phyloP scores from a whole-genome alignment of 2,888 invertebrate genomes.

The Isoperla grammatica region DNA sequence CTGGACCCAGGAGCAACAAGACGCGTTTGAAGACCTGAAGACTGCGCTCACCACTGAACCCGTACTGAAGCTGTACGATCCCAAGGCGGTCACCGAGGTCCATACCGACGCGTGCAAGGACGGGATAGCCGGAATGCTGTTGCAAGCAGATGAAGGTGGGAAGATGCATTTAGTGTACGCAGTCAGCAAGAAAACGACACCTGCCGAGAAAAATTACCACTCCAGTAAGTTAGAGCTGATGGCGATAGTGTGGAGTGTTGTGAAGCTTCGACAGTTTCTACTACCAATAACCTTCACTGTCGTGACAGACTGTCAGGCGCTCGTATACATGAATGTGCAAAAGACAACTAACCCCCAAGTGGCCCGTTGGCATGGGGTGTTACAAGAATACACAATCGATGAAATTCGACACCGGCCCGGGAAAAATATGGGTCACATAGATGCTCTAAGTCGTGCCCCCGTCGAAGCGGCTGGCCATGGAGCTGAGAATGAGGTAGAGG shows the following conservation, averaged over 20 bases:
- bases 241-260: constrained; percentile 37
- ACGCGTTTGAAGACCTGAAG: constrained; percentile 35
- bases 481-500: too few species aligned
- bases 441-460: constrained; percentile 35
- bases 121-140: constrained; percentile 37
- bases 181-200: constrained; percentile 37
- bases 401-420: constrained; percentile 30
- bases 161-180: constrained; percentile 36
- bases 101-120: constrained; percentile 40
- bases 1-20: constrained; percentile 31
- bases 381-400: constrained; percentile 30
- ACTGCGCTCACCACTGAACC: constrained; percentile 32
- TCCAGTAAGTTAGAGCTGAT: constrained; percentile 41
- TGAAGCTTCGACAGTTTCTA: constrained; percentile 39
- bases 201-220: constrained; percentile 38
- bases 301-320: constrained; percentile 39
- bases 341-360: constrained; percentile 38
- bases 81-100: constrained; percentile 33
- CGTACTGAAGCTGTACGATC: constrained; percentile 36
- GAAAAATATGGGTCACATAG: constrained; percentile 37
- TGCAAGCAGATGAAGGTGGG: constrained; percentile 33
- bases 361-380: constrained; percentile 32
- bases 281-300: constrained; percentile 36
- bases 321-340: constrained; percentile 34
- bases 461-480: constrained; percentile 19